Conservation (phyloP, 1,140 invertebrate genomes). For the Campoletis sonorensis region DNA sequence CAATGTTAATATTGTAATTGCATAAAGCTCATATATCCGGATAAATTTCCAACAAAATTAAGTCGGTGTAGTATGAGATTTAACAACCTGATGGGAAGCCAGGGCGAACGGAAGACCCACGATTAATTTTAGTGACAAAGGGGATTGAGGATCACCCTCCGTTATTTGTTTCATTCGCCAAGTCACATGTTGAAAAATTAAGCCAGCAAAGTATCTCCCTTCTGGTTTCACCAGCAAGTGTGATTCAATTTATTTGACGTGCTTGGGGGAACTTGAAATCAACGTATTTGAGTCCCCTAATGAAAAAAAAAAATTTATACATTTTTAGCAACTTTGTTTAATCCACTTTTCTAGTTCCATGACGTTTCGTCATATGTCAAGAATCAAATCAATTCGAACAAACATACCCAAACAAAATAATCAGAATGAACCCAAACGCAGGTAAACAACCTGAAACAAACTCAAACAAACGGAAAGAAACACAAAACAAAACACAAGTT, state of each 20-base stretch:
- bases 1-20: conserved; percentile 5
- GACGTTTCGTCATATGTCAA: no score
- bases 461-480: no score
- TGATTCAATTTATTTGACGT: conserved; percentile 61
- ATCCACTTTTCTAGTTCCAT: no score
- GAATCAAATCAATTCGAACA: no score
- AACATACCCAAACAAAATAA: no score
- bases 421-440: no score
- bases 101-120: conserved; percentile 62
- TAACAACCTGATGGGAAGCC: conserved; percentile 63
- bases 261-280: not conserved
- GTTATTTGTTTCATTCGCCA: not conserved
- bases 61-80: not conserved
- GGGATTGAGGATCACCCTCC: conserved; percentile 50
- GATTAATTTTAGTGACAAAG: conserved; percentile 60
- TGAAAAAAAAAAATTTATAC: no score
- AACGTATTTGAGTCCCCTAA: no score
- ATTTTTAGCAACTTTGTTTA: no score
- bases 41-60: conserved; percentile 31
- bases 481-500: no score
- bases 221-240: not conserved
- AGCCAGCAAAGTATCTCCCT: not conserved
- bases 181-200: not conserved
- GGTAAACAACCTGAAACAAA: no score
- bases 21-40: not conserved